phyloP scores from a whole-genome alignment of 2,888 invertebrate species.

The Nysson spinosus region DNA sequence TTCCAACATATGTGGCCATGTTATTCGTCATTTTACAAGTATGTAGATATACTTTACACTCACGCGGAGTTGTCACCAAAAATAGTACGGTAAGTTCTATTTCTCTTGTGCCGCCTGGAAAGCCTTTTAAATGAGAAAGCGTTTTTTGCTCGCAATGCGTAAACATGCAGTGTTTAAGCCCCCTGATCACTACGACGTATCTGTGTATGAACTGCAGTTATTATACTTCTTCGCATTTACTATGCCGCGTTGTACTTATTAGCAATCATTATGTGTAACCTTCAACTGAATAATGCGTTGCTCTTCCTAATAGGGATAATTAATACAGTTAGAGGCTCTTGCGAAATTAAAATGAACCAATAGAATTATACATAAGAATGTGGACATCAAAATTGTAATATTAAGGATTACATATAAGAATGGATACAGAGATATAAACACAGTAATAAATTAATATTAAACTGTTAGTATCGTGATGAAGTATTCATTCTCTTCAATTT shows the following conservation, averaged over 20 bases:
- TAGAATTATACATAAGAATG: too few species aligned
- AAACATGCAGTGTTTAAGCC: too few species aligned
- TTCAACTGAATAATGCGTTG: conserved; percentile 11
- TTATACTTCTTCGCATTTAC: not conserved
- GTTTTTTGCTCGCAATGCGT: not conserved
- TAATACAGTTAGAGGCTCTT: conserved; percentile 2
- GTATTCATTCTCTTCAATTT: too few species aligned
- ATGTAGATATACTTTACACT: conserved; percentile 9
- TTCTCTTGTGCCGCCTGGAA: conserved; percentile 4
- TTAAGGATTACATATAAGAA: too few species aligned
- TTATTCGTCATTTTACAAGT: conserved; percentile 2
- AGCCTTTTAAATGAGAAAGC: conserved; percentile 10
- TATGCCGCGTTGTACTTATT: conserved; percentile 3
- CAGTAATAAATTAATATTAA: too few species aligned
- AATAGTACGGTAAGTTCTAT: conserved; percentile 21
- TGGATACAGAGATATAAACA: too few species aligned
- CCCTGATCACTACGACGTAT: too few species aligned
- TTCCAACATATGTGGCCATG: conserved; percentile 7
- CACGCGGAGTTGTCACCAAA: conserved; percentile 18
- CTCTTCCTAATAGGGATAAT: conserved; percentile 7
- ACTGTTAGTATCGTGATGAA: too few species aligned
- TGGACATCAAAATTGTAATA: too few species aligned
- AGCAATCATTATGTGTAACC: conserved; percentile 19
- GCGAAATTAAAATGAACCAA: not conserved
- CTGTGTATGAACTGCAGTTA: not conserved